Evolutionary conservation across 2,113 vertebrate species (phyloP), one percentile per base, ranked within the genome.

Genomic region (Ochotona curzoniae): DNA sequence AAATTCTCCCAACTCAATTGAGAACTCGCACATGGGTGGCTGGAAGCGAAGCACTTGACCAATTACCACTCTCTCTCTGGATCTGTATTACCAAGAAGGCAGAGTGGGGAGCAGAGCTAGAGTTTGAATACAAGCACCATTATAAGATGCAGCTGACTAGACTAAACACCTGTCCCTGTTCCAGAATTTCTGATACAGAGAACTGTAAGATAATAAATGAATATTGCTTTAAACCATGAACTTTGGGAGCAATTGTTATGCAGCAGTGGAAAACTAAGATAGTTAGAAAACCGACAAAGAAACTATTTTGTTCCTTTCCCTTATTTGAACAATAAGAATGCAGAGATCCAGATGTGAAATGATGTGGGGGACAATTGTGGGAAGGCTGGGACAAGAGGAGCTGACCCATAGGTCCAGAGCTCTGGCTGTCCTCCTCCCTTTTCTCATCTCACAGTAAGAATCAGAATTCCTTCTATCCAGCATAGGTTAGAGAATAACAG

Each of bases 261-360:
- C 10, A 78, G 44, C 14, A 67, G 67, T 7, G 64, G 80, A 51
- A 90, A 93, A 87, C 25, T 15, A 51, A 67, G 11, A 67, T 4
- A 76, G 25, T 69, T 85, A 80, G 44, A 47, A 90, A 57, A 83
- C n/a, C 66, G 20, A 15, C 54, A 71, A 1, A 71, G 26, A 90
- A 79, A 87, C 13, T 44, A 76, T 64, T 78, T 28, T 87, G 11
- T 61, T 44, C 15, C 49, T 74, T 94, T 83, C 23, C 13, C 7
- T 88, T n/a, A 71, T 67, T 80, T 90, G 47, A 89, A 57, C 80
- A 71, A 26, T 57, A 83, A 93, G 28, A 30, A 89, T 49, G 28
- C 60, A 20, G 32, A 79, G 51, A 30, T 26, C 28, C 12, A 47
- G 61, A 38, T 17, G 94, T 25, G n/a, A 2, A 17, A 3, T 32